Evolutionary conservation across 1,140 invertebrate genomes (phyloP).

Genomic region (Coptotermes formosanus): DNA sequence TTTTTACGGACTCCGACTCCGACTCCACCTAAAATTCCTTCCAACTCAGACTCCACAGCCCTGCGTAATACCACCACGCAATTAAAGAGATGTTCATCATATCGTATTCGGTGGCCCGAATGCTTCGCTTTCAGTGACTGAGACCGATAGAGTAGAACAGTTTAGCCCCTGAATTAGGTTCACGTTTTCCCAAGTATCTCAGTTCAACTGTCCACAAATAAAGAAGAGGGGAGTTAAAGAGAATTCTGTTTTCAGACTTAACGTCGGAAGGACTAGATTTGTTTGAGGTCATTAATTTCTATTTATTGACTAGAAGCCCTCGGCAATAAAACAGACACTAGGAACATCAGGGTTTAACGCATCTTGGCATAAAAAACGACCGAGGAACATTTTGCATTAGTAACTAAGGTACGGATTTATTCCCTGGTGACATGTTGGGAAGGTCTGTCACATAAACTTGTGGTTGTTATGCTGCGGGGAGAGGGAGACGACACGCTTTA

Average conservation of each 20-base stretch:
- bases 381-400: background rate
- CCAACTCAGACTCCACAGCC: too few relatives aligned
- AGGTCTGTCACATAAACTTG: background rate
- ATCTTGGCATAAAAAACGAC: background rate
- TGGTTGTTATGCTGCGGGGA: background rate
- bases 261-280: background rate
- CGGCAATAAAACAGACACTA: background rate
- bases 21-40: too few relatives aligned
- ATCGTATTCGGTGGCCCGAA: background rate
- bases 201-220: background rate
- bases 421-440: background rate
- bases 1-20: too few relatives aligned
- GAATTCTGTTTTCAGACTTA: background rate
- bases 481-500: background rate
- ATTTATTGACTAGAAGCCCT: conserved; percentile 4
- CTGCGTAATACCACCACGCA: too few relatives aligned
- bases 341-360: background rate
- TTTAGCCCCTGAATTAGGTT: too few relatives aligned
- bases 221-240: background rate
- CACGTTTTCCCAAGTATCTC: background rate
- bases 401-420: background rate
- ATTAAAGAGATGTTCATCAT: too few relatives aligned
- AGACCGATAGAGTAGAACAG: background rate
- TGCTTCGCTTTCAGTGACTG: background rate
- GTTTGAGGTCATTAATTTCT: background rate